phyloP scores from a whole-genome alignment of 2,888 invertebrate species.

The Drosophila hawaiiensis region DNA sequence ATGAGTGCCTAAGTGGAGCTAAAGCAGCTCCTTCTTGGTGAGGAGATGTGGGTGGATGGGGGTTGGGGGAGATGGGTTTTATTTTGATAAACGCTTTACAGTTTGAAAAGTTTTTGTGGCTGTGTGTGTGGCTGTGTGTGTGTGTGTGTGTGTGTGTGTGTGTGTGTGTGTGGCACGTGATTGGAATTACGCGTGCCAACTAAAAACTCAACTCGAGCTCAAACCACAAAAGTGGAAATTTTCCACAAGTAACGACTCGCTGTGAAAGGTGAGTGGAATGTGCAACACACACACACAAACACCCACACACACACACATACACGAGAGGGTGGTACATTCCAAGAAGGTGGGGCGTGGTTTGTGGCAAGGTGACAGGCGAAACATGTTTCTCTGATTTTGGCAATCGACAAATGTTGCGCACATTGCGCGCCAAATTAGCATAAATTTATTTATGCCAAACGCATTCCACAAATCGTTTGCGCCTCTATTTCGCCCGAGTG shows the following conservation, averaged over 20 bases:
- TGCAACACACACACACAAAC: neutral
- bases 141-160: neutral
- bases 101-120: constrained; percentile 68
- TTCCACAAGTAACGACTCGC: constrained; percentile 45
- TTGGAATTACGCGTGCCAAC: constrained; percentile 74
- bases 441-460: constrained; percentile 40
- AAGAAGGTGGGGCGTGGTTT: neutral
- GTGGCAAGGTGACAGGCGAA: constrained; percentile 19
- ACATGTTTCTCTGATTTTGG: constrained; percentile 68
- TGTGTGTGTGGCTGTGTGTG: constrained; percentile 18
- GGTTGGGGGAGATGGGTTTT: constrained; percentile 3
- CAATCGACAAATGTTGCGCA: constrained; percentile 76
- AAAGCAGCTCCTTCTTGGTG: neutral
- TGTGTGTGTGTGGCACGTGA: constrained; percentile 68
- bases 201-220: constrained; percentile 33
- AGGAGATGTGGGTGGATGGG: neutral
- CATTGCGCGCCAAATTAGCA: constrained; percentile 58
- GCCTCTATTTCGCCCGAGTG: neutral
- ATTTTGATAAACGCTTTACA: constrained; percentile 79
- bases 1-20: constrained; percentile 40
- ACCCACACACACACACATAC: neutral
- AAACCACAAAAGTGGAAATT: constrained; percentile 52
- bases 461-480: constrained; percentile 9
- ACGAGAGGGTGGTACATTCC: neutral
- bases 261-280: constrained; percentile 18